Base-by-base conservation (phyloP, 2,113 vertebrate genomes). In the Oryzias curvinotus region DNA sequence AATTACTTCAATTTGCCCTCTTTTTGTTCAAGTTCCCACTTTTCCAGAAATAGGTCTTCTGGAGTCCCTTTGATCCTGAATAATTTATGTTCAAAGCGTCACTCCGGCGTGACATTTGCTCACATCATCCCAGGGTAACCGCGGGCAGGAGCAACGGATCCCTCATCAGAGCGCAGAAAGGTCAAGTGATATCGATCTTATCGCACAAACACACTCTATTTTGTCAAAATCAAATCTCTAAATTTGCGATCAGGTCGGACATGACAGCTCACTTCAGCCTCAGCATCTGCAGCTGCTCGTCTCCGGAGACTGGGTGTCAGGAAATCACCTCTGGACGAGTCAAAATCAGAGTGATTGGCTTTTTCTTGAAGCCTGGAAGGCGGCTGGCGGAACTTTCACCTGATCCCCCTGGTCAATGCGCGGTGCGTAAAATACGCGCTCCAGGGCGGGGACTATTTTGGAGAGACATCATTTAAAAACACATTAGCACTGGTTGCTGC, bases 91-190 rank as follows among this genome's bases (percentile, higher is more conserved):
- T 68, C 14, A 0, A 42, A 48, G 18, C 60, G 48, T 65, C 62
- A 45, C 52, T 71, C 47, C 56, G 67, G 53, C 19, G 30, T 90
- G 88, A 88, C 90, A 90, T 91, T 91, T 91, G 82, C 86, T 80
- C 68, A 79, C 64, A 58, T 2, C 58, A 69, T 80, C 85, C 82
- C 82, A 30, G 64, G 79, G 63, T 73, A 75, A 76, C 65, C 68
- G 47, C 12, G 70, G 59, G n/a, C 70, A 47, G 65, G 65, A 46
- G 65, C 65, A 36, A 51, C 51, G 64, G 82, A 84, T 88, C 82
- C 72, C 85, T 52, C 70, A 68, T 52, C 74, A 69, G 61, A 75
- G 50, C 63, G 16, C 30, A 1, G 49, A 88, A 90, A 91, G 85
- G 89, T 90, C 89, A 86, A 60, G 56, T 53, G 23, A 53, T 66